A percentile compares a stretch with the other conserved stretches of the same genome.
Conservation (phyloP, 2,113 vertebrate genomes). For the Cinclus mexicanus region DNA sequence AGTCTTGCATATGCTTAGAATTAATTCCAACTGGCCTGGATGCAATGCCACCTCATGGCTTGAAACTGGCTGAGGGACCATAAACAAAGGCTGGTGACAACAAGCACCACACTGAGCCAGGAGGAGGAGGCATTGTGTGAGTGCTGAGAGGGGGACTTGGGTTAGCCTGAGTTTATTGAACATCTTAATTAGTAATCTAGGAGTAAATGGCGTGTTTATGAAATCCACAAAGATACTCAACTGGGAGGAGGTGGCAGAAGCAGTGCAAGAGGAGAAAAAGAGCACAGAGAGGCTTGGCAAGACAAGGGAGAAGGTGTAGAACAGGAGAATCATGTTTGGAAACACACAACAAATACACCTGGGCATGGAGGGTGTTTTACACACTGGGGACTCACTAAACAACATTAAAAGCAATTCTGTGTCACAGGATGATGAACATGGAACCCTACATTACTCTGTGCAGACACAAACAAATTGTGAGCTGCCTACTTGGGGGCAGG, state of each 20-base stretch:
- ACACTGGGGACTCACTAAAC: not conserved
- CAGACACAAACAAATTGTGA: not conserved
- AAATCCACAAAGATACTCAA: slow-evolving; percentile 36
- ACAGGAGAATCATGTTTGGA: not conserved
- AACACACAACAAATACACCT: not conserved
- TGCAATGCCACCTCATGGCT: slow-evolving; percentile 18
- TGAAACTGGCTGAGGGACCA: slow-evolving; percentile 25
- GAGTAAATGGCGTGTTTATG: slow-evolving; percentile 12
- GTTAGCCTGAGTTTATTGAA: slow-evolving; percentile 45
- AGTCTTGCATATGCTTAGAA: slow-evolving; percentile 31
- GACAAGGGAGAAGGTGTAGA: not conserved
- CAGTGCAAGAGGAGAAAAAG: not conserved
- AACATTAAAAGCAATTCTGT: not conserved
- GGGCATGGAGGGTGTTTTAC: no score
- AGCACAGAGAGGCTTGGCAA: not conserved
- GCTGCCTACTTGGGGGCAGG: not conserved
- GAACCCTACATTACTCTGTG: not conserved
- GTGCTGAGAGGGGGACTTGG: not conserved
- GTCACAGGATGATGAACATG: not conserved
- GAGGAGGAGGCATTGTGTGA: not conserved
- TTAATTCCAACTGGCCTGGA: slow-evolving; percentile 51
- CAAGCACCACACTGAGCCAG: slow-evolving; percentile 4
- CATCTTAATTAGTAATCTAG: slow-evolving; percentile 58
- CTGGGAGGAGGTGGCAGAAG: slow-evolving; percentile 27
- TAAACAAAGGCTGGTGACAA: slow-evolving; percentile 63